Base-by-base conservation (phyloP, 2,888 invertebrate genomes). In the Xanthostigma xanthostigma region DNA sequence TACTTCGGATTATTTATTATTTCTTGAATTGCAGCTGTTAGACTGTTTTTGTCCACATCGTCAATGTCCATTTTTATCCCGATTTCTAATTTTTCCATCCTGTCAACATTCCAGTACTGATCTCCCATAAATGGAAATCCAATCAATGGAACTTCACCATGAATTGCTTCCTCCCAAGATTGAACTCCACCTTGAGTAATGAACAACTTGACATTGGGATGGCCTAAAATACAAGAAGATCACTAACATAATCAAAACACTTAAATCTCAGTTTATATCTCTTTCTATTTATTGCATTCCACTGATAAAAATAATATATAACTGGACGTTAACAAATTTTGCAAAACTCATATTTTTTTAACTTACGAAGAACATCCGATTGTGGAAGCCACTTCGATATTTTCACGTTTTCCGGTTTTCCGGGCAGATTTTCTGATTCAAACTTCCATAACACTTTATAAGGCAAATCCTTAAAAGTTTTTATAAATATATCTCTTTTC, bases 401-500 rank as follows among this genome's bases (percentile, higher is more conserved):
- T 33, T 53, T 52, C 0, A 64, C 59, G 52, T 64, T 63, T 13
- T 48, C 45, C 5, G 59, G 56, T 35, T 56, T 50, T 8, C 48
- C 53, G 8, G 53, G 49, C 44, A 59, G 46, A 9, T 38, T 44
- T 9, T 61, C 60, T 8, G 51, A 33, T 45, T 62, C 62, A 53
- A 56, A 62, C 52, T 62, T 63, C 63, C 63, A 64, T 8, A 64
- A 49, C 8, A 63, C 57, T 41, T 53, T 55, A 40, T 58, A 61
- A 11, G 60, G 59, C 40, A 63, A 49, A 47, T 56, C 55, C 2
- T 55, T 45, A 44, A 64, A 60, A 1, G 56, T 58, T 8, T 58
- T 53, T 10, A 60, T 14, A 37, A 64, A 55, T 14, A 54, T 51
- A n/a, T 56, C 37, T 10, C 54, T 49, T 13, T 53, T 56, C 6